These are phyloP conservation scores for Dunckerocampus dactyliophorus DNA, from an alignment of 2,113 vertebrate genomes.

Conservation along the genomic window DNA sequence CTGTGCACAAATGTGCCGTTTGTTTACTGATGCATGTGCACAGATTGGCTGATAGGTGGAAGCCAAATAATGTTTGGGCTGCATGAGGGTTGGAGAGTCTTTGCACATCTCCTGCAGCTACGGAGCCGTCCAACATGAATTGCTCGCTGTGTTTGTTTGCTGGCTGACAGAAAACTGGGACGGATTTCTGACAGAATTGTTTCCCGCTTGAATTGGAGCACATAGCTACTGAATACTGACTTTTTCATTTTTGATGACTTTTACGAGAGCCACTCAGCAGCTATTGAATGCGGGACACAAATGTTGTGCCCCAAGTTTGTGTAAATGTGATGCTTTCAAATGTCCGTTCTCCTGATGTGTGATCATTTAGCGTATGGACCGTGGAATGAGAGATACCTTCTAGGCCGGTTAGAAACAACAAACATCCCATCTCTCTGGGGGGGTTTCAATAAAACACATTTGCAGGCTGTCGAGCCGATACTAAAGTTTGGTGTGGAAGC, in stretches of 20 bases:
- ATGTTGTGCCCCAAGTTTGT: too few relatives aligned
- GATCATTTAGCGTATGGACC: too few relatives aligned
- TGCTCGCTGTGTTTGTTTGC: neutral
- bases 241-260: neutral
- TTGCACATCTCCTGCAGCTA: slow-evolving; percentile 3
- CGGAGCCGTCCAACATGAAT: neutral
- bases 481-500: too few relatives aligned
- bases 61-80: slow-evolving; percentile 2
- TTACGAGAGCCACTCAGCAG: too few relatives aligned
- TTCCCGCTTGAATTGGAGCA: neutral
- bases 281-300: too few relatives aligned
- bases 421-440: too few relatives aligned
- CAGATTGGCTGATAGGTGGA: slow-evolving; percentile 9
- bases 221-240: neutral
- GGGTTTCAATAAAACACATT: too few relatives aligned
- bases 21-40: slow-evolving; percentile 8
- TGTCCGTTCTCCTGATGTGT: too few relatives aligned
- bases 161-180: slow-evolving; percentile 5
- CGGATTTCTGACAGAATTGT: slow-evolving; percentile 3
- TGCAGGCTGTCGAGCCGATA: too few relatives aligned
- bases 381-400: too few relatives aligned
- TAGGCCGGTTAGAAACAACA: too few relatives aligned
- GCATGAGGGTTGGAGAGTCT: neutral
- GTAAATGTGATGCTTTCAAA: too few relatives aligned
- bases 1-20: slow-evolving; percentile 1